Base-by-base conservation (phyloP, 2,888 invertebrate genomes). In the Drosophila conformis region DNA sequence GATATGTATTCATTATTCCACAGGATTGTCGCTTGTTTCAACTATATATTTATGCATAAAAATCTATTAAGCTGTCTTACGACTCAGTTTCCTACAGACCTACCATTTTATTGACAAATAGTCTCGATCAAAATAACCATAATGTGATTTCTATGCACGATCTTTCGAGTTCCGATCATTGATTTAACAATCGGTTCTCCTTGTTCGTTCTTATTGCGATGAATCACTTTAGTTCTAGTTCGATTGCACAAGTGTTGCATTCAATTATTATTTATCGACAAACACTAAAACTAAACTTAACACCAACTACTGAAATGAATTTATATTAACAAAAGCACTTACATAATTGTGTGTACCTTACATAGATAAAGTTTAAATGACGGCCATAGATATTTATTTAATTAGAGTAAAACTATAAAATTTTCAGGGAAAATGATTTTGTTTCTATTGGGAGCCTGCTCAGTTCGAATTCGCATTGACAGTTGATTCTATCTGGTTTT, bases 401-500 rank as follows among this genome's bases (percentile, higher is more conserved):
- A 46, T 46, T 21, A 21, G 7, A 4, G 25, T 25, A 25, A 46
- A 46, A 15, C 15, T 15, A 4, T 38, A 18, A 18, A 8, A 38
- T 18, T 38, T 18, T 38, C 18, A 38, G 7, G 4, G 10, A 18
- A 18, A 18, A 49, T 49, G 18, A 49, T 29, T 27, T 49, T 4
- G 4, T 46, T 46, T 27, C 27, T 52, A 18, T 38, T 33, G 8
- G 18, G 27, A 36, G 7, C 38, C 40, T 21, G 21, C 27, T 42
- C 31, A 38, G 40, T 51, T 57, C 48, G n/a, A 40, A 48, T 46
- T 46, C 46, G 49, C 31, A 59, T 66, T 76, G 36, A 42, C 52
- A 35, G 40, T 69, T 68, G 51, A 48, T 60, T 65, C 62, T 46
- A 38, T 71, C 54, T 56, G 38, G 38, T 46, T 53, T 69, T 48